phyloP scores from a whole-genome alignment of 2,888 invertebrate species.

The Epirrita christyi region DNA sequence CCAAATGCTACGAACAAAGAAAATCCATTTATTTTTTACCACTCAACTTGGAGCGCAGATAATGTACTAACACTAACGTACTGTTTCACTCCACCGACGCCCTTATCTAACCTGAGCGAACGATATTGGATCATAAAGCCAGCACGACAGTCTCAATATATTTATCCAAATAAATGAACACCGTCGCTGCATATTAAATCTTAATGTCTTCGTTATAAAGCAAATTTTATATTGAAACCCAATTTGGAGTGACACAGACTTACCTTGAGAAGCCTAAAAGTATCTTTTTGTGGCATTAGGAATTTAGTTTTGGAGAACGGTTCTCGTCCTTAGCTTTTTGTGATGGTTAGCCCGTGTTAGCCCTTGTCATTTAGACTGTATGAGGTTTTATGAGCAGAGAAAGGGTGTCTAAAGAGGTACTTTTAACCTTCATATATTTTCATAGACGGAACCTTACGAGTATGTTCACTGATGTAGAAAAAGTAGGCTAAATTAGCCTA shows the following conservation, averaged over 20 bases:
- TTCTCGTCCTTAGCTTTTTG: constrained; percentile 14
- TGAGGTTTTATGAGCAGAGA: constrained; percentile 14
- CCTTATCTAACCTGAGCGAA: too few relatives aligned
- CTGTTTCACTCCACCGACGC: constrained; percentile 4
- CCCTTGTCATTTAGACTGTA: constrained; percentile 12
- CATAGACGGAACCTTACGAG: not conserved
- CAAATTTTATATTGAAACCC: not conserved
- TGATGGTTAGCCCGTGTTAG: constrained; percentile 4
- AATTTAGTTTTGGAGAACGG: constrained; percentile 14
- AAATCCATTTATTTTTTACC: constrained; percentile 43
- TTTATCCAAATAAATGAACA: too few relatives aligned
- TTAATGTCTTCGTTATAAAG: not conserved
- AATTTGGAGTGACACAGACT: not conserved
- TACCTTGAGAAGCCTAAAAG: constrained; percentile 6
- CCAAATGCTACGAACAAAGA: constrained; percentile 42
- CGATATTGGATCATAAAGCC: too few relatives aligned
- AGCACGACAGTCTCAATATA: too few relatives aligned
- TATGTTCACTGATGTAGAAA: not conserved
- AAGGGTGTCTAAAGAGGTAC: constrained; percentile 3
- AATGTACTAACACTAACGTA: not conserved
- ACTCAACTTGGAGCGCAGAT: not conserved
- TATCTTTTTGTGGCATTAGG: constrained; percentile 18
- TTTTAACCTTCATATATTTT: constrained; percentile 1
- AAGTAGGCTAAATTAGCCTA: not conserved
- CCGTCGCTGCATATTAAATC: not conserved